Base-by-base conservation (phyloP, 2,113 vertebrate genomes). In the Carettochelys insculpta region DNA sequence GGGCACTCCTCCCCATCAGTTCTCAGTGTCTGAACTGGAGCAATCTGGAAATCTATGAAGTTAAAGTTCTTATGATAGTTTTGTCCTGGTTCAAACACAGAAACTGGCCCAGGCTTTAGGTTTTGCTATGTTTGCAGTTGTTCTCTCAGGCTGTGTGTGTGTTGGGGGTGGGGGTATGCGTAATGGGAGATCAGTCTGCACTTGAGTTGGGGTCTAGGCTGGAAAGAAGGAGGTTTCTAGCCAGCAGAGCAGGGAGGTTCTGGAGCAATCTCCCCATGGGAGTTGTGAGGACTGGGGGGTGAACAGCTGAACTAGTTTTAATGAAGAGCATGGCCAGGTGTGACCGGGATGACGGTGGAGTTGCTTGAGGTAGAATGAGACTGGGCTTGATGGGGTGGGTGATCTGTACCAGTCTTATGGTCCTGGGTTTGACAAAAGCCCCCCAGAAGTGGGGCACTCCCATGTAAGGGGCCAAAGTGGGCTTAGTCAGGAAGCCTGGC, bases 1-100 rank as follows among this genome's bases (percentile, higher is more conserved):
- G 48, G 48, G 14, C 31, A 31, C 54, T 58, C 24, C 24, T 68
- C 5, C 45, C 52, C 61, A 68, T 68, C 61, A 68, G 8, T 41
- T 75, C n/a, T n/a, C 71, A 75, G 2, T 20, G 24, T 24, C 71
- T 45, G 71, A 45, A 45, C 11, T 73, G 41, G 38, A n/a, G 61
- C 61, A 38, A 65, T 24, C 41, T 75, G 25, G 25, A 45, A 75
- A 75, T 75, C 41, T 45, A 27, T 43, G 71, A 27, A 6, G 41
- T 43, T 45, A 75, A 43, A 27, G 20, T 12, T 48, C 82, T 76
- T 1, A 0, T 47, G 5, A 54, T 10, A 1, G 11, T 2, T 1
- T 5, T 0, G 4, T 53, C 58, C n/a, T 76, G 51, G 19, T 11
- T 8, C 43, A 2, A 2, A 24, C 8, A 5, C 24, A 16, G 25